Evolutionary conservation across 2,888 invertebrate genomes (phyloP).

Genomic region (Drosophila pseudotalamancana): DNA sequence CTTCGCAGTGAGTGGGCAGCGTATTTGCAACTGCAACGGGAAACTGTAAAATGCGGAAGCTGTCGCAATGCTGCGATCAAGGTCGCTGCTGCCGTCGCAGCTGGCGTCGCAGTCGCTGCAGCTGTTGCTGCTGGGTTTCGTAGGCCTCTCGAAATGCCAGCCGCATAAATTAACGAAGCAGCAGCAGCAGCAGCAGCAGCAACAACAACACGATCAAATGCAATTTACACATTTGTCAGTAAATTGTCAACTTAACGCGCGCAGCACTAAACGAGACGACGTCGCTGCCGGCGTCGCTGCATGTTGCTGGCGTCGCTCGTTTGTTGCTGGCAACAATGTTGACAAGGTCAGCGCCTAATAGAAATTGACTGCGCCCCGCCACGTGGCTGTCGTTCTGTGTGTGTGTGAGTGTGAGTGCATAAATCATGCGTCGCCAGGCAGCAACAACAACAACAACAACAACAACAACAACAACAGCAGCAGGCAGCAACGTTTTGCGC

Average conservation of each 20-base stretch:
- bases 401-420: constrained; percentile 62
- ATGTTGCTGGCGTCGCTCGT: constrained; percentile 47
- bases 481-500: constrained; percentile 49
- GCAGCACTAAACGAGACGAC: constrained; percentile 58
- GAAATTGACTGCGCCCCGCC: constrained; percentile 67
- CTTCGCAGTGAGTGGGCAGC: constrained; percentile 20
- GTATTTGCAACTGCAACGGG: constrained; percentile 26
- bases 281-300: constrained; percentile 34
- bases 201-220: constrained; percentile 66
- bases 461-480: constrained; percentile 14
- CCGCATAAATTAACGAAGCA: constrained; percentile 70
- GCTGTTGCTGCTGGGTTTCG: constrained; percentile 14
- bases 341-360: constrained; percentile 79
- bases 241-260: constrained; percentile 80
- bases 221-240: constrained; percentile 81
- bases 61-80: constrained; percentile 49
- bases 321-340: constrained; percentile 75
- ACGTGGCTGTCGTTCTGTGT: constrained; percentile 38
- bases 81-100: constrained; percentile 37
- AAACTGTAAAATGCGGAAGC: constrained; percentile 66
- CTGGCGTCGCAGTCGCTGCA: constrained; percentile 1
- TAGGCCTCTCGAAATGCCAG: constrained; percentile 71
- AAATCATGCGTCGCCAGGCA: constrained; percentile 68
- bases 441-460: constrained; percentile 3
- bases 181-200: constrained; percentile 27